A percentile compares a stretch with the other conserved stretches of the same genome.
These are phyloP conservation scores for Fragum sueziense DNA, from an alignment of 2,888 invertebrate species.

Conservation along the genomic window DNA sequence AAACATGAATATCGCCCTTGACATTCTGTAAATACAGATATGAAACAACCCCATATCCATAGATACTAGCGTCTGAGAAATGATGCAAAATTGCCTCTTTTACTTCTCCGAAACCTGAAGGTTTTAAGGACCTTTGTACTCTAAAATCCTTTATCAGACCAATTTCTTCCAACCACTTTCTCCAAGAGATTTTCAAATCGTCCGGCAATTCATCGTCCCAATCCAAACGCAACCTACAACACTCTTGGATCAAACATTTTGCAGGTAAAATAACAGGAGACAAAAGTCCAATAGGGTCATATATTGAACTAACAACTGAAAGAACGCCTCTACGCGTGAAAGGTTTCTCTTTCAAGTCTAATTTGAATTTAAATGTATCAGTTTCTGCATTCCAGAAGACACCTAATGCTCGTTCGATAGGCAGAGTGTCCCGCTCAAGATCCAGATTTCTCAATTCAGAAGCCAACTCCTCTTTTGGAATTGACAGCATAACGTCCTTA, in stretches of 20 bases:
- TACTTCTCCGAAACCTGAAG: constrained; percentile 3
- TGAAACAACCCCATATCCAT: constrained; percentile 47
- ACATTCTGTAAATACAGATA: constrained; percentile 21
- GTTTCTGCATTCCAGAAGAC: constrained; percentile 50
- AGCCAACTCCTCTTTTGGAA: constrained; percentile 43
- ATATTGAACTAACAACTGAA: constrained; percentile 47
- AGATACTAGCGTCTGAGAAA: constrained; percentile 49
- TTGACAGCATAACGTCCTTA: constrained; percentile 34
- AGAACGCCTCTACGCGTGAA: constrained; percentile 38
- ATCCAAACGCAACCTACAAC: constrained; percentile 32
- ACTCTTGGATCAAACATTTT: constrained; percentile 54
- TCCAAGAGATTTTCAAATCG: constrained; percentile 32
- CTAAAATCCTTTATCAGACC: not conserved
- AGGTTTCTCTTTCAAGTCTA: constrained; percentile 35
- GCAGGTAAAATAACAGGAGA: constrained; percentile 53
- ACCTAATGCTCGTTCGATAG: constrained; percentile 48
- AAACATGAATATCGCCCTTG: not conserved
- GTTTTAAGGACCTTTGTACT: constrained; percentile 43
- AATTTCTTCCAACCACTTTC: constrained; percentile 24
- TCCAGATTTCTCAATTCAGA: constrained; percentile 11
- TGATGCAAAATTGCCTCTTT: constrained; percentile 37
- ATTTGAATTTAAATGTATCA: constrained; percentile 48
- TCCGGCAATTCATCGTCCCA: constrained; percentile 58
- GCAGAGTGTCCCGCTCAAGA: constrained; percentile 24
- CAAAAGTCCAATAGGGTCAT: constrained; percentile 57